Percentiles rank a stretch among this genome's conserved stretches.
Evolutionary conservation across 30 jellyfish, hydroid and myxozoan species (phyloP).

Genomic region (Aurelia coerulea): DNA sequence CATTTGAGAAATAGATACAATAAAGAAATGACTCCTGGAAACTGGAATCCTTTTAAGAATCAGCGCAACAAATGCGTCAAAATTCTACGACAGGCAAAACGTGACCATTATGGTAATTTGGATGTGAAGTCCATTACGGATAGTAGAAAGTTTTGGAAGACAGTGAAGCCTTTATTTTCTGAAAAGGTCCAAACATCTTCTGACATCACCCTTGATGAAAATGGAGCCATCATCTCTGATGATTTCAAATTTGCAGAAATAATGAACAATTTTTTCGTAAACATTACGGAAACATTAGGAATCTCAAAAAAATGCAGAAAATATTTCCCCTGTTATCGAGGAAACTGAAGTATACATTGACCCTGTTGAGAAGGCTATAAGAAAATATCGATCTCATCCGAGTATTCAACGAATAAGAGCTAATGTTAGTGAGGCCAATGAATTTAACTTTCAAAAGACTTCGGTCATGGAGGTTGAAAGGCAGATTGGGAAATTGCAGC

Average conservation of each 20-base stretch:
- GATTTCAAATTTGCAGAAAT: constrained; percentile 27
- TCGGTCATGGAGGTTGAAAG: too few species aligned
- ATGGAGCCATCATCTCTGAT: constrained; percentile 26
- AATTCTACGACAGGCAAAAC: not conserved
- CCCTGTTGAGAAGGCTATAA: not conserved
- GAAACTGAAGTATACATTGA: not conserved
- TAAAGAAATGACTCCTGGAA: too few species aligned
- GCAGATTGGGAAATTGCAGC: too few species aligned
- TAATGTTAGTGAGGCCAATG: not conserved
- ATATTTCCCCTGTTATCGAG: too few species aligned
- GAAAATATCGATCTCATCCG: constrained; percentile 20
- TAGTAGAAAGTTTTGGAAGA: constrained; percentile 26
- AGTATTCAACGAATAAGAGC: constrained; percentile 6
- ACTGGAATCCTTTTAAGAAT: too few species aligned
- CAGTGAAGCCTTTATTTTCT: constrained; percentile 14
- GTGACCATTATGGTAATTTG: not conserved
- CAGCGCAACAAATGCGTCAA: too few species aligned
- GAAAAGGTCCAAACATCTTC: constrained; percentile 25
- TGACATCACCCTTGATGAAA: constrained; percentile 23
- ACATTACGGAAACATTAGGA: not conserved
- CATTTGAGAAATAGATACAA: too few species aligned
- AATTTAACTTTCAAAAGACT: not conserved
- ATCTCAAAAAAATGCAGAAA: too few species aligned
- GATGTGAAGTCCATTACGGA: constrained; percentile 11
- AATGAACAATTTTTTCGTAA: constrained; percentile 10